Percentiles rank a stretch among this genome's conserved stretches.
These are phyloP conservation scores for Nymphicus hollandicus DNA, from an alignment of 2,113 vertebrate species.

Conservation along the genomic window DNA sequence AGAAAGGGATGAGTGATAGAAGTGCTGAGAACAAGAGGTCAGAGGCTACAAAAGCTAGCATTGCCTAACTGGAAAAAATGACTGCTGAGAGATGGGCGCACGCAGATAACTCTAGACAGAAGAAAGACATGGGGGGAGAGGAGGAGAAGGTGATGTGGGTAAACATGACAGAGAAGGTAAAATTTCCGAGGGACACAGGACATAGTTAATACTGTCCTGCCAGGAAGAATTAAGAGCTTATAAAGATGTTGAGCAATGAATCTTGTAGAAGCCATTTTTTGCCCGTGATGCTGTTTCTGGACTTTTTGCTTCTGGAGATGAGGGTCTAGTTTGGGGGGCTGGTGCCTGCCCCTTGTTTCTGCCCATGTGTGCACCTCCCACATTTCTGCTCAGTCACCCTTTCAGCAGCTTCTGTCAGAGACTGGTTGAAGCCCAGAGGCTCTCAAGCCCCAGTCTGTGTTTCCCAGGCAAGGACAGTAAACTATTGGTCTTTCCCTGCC, in stretches of 20 bases:
- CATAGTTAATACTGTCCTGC: not conserved
- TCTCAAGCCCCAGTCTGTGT: not conserved
- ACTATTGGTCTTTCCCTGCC: not conserved
- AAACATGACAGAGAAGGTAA: not conserved
- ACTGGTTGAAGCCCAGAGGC: not conserved
- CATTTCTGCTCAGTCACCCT: not conserved
- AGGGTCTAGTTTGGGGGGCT: not conserved
- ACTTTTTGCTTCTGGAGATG: not conserved
- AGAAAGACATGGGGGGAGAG: not conserved
- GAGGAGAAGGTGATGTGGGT: not conserved
- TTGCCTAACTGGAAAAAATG: not conserved
- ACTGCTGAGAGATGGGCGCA: not conserved
- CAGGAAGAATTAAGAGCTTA: not conserved
- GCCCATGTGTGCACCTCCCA: accelerated
- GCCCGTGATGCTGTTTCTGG: accelerated
- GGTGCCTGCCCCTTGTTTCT: accelerated
- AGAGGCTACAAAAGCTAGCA: not conserved
- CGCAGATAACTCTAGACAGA: not conserved
- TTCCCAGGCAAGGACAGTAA: not conserved
- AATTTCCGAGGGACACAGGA: not conserved
- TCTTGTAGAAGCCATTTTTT: not conserved
- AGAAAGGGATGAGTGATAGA: not conserved
- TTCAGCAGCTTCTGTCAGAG: not conserved
- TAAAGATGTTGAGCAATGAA: not conserved
- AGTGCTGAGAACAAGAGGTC: not conserved